phyloP scores from a whole-genome alignment of 2,113 vertebrate genomes.

The Chiloscyllium plagiosum region DNA sequence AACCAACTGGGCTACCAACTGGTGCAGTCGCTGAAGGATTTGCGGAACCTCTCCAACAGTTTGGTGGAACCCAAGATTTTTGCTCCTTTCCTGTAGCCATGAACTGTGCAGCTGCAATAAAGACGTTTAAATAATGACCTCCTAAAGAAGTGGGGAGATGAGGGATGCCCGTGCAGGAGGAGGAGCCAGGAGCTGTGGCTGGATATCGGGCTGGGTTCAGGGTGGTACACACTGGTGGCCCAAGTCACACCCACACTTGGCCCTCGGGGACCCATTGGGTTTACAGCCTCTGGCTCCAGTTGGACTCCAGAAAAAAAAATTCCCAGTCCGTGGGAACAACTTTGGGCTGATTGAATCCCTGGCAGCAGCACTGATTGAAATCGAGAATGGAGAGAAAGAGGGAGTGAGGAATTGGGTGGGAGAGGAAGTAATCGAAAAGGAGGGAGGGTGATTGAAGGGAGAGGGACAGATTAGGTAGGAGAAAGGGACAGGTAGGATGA shows the following conservation, averaged over 20 bases:
- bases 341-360: not conserved
- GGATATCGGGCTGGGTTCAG: not conserved
- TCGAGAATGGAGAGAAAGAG: not conserved
- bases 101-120: no score
- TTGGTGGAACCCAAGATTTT: slow-evolving; percentile 55
- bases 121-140: not conserved
- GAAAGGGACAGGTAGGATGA: not conserved
- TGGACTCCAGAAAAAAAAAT: not conserved
- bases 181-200: not conserved
- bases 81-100: slow-evolving; percentile 44
- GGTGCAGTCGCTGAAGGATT: slow-evolving; percentile 54
- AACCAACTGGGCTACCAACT: slow-evolving; percentile 60
- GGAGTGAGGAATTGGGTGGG: no score
- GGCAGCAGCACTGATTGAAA: not conserved
- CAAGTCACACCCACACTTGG: not conserved
- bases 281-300: not conserved
- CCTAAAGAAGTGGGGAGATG: not conserved
- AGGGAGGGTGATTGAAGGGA: not conserved
- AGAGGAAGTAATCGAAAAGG: not conserved
- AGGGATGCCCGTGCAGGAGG: not conserved
- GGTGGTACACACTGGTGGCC: not conserved
- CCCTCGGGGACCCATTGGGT: not conserved
- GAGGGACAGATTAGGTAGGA: not conserved
- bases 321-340: not conserved
- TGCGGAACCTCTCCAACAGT: slow-evolving; percentile 58